Base-by-base conservation (phyloP, 2,797 vertebrate species). In the Pseudomugil tenellus region DNA sequence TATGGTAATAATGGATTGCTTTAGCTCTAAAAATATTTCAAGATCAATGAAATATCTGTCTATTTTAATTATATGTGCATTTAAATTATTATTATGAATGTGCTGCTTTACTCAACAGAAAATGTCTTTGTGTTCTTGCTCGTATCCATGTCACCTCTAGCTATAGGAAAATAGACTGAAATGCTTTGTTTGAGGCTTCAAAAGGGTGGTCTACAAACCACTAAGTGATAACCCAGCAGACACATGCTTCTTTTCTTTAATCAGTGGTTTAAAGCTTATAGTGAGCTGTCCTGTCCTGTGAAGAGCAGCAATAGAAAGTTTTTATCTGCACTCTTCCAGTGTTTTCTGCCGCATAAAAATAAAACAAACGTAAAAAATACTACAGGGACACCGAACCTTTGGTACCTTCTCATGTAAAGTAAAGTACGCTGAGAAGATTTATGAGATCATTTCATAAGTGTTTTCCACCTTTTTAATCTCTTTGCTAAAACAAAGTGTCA, bases 401-500 rank as follows among this genome's bases (percentile, higher is more conserved):
- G 17, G 19, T 43, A 43, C 17, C 41, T n/a, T 43, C 17, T 8
- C 19, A n/a, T 43, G 17, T 8, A 43, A 43, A 37, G 12, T 37
- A 43, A 43, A 49, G 46, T 23, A 51, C 49, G 26, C 9, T 41
- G 17, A 48, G 46, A 23, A 5, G 21, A 48, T 26, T 51, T 16
- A 26, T 16, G 4, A 51, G 23, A 25, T 51, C 0, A 53, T 28
- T 53, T 28, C 16, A 17, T 4, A 6, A 17, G 25, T 32, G 46
- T 29, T 65, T 51, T 60, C n/a, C 6, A 48, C 23, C n/a, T 59
- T 52, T 6, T 63, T 8, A n/a, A 5, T 49, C 21, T 49, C 46
- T 49, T 21, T 23, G 11, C 21, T 10, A 25, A 51, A 51, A 25
- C 6, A 51, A 26, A 51, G 49, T 21, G 4, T 13, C 13, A 6